Evolutionary conservation across 2,113 vertebrate genomes (phyloP), one percentile per base, ranked within the genome.

Genomic region (Bos javanicus): DNA sequence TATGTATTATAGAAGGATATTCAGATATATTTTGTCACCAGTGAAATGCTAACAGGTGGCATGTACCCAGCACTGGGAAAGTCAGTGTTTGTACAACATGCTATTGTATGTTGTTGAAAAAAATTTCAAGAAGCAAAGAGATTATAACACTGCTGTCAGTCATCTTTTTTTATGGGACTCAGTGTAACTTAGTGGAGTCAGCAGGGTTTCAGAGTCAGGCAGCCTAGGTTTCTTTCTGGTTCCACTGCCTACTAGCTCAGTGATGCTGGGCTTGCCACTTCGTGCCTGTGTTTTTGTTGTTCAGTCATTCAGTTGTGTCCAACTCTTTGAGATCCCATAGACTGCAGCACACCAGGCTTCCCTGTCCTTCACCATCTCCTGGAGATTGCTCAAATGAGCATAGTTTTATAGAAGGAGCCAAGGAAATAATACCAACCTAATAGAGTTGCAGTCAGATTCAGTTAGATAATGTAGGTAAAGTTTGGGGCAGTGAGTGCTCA

Each of bases 21-120:
- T 56, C 26, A 94, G 91, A 90, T 50, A 76, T 94, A 81, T 95
- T 95, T 88, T 71, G 33, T 95, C 59, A 52, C 89, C 57, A 46
- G 33, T 60, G 52, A 56, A 94, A 89, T 30, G 33, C 36, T 83
- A 85, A 88, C 30, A 93, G 43, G 52, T 56, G 50, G 5, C 33
- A 21, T 25, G 11, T 48, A 81, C 26, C 25, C 39, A 95, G 84
- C 91, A 78, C 59, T 81, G 54, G 76, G 33, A 92, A 89, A 95
- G 54, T 60, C 46, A 4, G 25, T 56, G n/a, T 95, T 64, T 93
- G 25, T 83, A 62, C 16, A 92, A 84, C 82, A 54, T 4, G 39
- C n/a, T 90, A 86, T 43, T 56, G 89, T 71, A 43, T 52, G 62
- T 25, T 94, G 67, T 39, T 91, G 26, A 23, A 81, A 88, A 39